Base-by-base conservation (phyloP, 2,113 vertebrate genomes). In the Vimba vimba region DNA sequence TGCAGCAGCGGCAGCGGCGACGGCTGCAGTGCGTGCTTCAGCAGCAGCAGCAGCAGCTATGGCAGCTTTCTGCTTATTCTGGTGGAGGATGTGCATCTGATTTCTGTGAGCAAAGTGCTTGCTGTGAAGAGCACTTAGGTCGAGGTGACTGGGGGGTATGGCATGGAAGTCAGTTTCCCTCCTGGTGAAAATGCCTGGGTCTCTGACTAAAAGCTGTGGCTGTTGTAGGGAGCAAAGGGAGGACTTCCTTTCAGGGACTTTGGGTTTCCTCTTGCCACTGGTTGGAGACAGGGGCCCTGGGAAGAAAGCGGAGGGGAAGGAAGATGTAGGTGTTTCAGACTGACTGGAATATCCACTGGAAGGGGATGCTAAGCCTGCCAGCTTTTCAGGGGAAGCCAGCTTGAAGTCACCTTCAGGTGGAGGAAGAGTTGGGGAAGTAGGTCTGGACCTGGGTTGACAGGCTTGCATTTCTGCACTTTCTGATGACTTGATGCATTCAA, bases 301-400 rank as follows among this genome's bases (percentile, higher is more conserved):
- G 91, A 99, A 99, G 94, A 99, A 99, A 90, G 98, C 96, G 0
- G 97, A 97, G 0, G 98, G 97, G 89, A 99, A 97, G 83, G 97
- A 98, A 68, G 98, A 99, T n/a, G 98, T 99, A 87, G 98, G 98
- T 0, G 98, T 99, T 93, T 99, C 98, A 0, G 98, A 99, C 86
- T 99, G 98, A 91, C 98, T 99, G 69, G 98, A 99, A 89, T 99
- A 99, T 76, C 98, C 98, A 10, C 98, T 99, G 88, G 98, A 99
- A 85, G 98, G 98, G 0, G 98, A 99, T 13, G 98, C 97, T 87
- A 99, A 93, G 45, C 98, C 96, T 0, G 97, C 98, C 91, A 99
- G 85, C 91, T 99, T 99, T 90, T 99, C 98, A 0, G 98, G 98
- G 55, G 98, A 99, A 73, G 96, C 96, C 90, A 99, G 91, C 91